Base-by-base conservation (phyloP, 2,113 vertebrate species). In the Anhinga anhinga region DNA sequence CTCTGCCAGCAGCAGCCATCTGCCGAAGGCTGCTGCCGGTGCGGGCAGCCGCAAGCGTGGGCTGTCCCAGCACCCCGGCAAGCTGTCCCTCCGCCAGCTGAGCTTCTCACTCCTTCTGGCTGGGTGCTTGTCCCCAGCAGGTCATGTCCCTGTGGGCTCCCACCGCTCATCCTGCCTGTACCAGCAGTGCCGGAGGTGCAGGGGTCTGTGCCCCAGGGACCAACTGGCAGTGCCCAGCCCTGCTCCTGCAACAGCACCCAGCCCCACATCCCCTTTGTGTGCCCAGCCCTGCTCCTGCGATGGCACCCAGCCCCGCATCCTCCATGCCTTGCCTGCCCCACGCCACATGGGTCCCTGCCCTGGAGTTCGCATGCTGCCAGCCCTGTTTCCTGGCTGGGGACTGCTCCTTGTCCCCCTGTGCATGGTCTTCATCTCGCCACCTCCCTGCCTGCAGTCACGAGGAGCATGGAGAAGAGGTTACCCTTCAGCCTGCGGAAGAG, bases 401-500 rank as follows among this genome's bases (percentile, higher is more conserved):
- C 2, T 3, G 4, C 32, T n/a, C 49, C 70, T 11, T 61, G 58
- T 61, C n/a, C n/a, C 55, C 15, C 32, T 17, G 13, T 13, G 42
- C 18, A 0, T 52, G 76, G 20, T 34, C 36, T 20, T 66, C 47
- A 49, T 29, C 36, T 42, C n/a, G 62, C 40, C 5, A 16, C 7
- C 14, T 88, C 69, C 69, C 49, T 45, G 23, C 72, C 72, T 4
- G 0, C 95, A 98, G 97, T 96, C 65, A 73, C 26, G 0, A 98
- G 79, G 80, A 96, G 13, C 7, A n/a, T 71, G 5, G 98, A 99
- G 82, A 99, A 98, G 94, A 98, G 93, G 81, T 76, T 96, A 5
- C 91, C 94, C 36, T 88, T 98, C 76, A 98, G 97, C 27, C 95
- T 98, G 67, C 69, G 96, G 78, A 98, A 98, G 96, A 98, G 94